These are phyloP conservation scores for Zenarchopterus dispar DNA, from an alignment of 2,797 vertebrate species.

Conservation along the genomic window DNA sequence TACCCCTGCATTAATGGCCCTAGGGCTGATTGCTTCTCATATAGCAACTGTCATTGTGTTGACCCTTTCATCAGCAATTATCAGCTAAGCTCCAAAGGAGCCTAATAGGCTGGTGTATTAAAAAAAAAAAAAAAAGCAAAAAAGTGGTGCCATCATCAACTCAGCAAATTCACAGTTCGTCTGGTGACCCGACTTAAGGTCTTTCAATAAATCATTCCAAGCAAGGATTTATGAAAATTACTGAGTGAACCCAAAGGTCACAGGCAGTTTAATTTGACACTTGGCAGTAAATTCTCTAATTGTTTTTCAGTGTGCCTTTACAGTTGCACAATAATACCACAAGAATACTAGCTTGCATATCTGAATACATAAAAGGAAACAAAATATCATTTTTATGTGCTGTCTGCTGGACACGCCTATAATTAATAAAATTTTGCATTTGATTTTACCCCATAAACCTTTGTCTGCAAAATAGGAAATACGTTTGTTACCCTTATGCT, in stretches of 20 bases:
- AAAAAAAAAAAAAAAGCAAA: constrained; percentile 65
- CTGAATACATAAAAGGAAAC: constrained; percentile 80
- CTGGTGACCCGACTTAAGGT: constrained; percentile 73
- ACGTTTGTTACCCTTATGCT: constrained; percentile 72
- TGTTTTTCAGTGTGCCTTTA: constrained; percentile 80
- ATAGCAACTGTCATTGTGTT: constrained; percentile 73
- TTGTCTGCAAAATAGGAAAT: constrained; percentile 83
- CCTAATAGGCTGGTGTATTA: constrained; percentile 73
- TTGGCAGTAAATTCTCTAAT: constrained; percentile 82
- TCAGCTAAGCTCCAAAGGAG: constrained; percentile 72
- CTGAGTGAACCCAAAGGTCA: constrained; percentile 79
- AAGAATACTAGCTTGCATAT: constrained; percentile 80
- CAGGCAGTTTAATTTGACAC: constrained; percentile 80
- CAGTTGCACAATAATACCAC: constrained; percentile 80
- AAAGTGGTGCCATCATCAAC: constrained; percentile 70
- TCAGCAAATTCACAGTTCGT: constrained; percentile 78
- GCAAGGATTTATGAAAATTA: constrained; percentile 81
- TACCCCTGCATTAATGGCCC: constrained; percentile 66
- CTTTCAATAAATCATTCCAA: constrained; percentile 80
- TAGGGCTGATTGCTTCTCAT: constrained; percentile 66
- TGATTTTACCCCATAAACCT: constrained; percentile 74
- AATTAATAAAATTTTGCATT: constrained; percentile 80
- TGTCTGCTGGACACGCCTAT: constrained; percentile 83
- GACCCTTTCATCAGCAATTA: constrained; percentile 71
- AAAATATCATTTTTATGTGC: constrained; percentile 81